These are phyloP conservation scores for Pan paniscus DNA, from an alignment of 2,113 vertebrate species.

Conservation along the genomic window DNA sequence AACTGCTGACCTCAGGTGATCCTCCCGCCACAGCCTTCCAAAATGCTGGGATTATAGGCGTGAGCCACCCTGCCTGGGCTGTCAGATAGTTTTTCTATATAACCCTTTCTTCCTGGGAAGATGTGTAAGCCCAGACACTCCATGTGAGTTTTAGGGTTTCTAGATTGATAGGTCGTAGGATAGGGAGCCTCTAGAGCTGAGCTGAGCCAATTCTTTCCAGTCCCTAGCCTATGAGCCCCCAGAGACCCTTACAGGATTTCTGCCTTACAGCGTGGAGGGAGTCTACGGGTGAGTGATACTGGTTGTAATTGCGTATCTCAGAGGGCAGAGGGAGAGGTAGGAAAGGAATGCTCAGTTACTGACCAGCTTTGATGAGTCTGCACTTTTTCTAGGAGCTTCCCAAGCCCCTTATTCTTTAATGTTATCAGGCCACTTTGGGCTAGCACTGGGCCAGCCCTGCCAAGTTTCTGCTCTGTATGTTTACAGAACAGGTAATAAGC, in stretches of 20 bases:
- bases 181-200: too few relatives aligned
- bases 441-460: background rate
- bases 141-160: background rate
- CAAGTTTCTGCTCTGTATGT: background rate
- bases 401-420: background rate
- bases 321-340: background rate
- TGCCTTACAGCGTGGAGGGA: background rate
- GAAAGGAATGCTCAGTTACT: too few relatives aligned
- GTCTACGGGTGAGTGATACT: background rate
- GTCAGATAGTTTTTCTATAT: background rate
- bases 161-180: background rate
- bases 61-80: too few relatives aligned
- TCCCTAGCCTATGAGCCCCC: too few relatives aligned
- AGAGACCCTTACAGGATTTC: too few relatives aligned
- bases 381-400: background rate
- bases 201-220: too few relatives aligned
- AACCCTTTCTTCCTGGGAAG: background rate
- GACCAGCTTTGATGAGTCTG: too few relatives aligned
- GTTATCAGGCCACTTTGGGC: background rate
- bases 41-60: too few relatives aligned
- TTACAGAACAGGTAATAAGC: background rate
- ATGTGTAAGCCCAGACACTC: background rate
- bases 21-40: too few relatives aligned
- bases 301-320: background rate
- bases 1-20: too few relatives aligned